Evolutionary conservation across 2,888 invertebrate genomes (phyloP), one percentile per base, ranked within the genome.

Genomic region (Shargacucullia verbasci): DNA sequence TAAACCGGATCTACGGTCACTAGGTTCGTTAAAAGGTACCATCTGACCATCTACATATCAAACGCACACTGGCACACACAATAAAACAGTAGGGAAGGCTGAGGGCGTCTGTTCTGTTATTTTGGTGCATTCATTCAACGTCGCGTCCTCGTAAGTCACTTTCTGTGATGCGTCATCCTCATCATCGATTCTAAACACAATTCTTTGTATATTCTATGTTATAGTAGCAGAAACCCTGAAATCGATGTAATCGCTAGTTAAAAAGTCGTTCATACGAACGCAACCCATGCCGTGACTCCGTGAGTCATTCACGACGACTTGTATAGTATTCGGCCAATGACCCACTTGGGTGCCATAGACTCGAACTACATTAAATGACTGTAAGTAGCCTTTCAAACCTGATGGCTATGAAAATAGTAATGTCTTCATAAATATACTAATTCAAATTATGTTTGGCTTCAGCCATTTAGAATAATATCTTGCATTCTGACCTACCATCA

Each of bases 281-380:
- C 29, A 87, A 86, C 80, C 80, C 80, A 80, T 71, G 79, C 76
- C 75, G 81, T 90, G 87, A 29, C 67, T 81, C 76, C 74, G 81
- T 90, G 89, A 91, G 81, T 91, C 91, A 91, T 81, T 82, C 77
- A 80, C 79, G 80, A 78, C 62, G 46, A 65, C 64, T 53, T 84
- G 82, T 76, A 80, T 79, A 82, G 86, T 88, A 88, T 89, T 90
- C 90, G 92, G 92, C 88, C 92, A 91, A 87, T 89, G 92, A 91
- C 91, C 92, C 80, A 92, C 83, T 91, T 91, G 69, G 83, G 73
- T 81, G 81, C 78, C 74, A 80, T 80, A 78, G 76, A 79, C 80
- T 81, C 65, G 76, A 79, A 29, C 29, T 29, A 29, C 29, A 29
- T 9, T 9, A 29, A 4, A 70, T 61, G 62, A 61, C 58, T 73